A percentile compares a stretch with the other conserved stretches of the same genome.
Conservation (phyloP, 2,797 vertebrate genomes). For the Malurus leucopterus region DNA sequence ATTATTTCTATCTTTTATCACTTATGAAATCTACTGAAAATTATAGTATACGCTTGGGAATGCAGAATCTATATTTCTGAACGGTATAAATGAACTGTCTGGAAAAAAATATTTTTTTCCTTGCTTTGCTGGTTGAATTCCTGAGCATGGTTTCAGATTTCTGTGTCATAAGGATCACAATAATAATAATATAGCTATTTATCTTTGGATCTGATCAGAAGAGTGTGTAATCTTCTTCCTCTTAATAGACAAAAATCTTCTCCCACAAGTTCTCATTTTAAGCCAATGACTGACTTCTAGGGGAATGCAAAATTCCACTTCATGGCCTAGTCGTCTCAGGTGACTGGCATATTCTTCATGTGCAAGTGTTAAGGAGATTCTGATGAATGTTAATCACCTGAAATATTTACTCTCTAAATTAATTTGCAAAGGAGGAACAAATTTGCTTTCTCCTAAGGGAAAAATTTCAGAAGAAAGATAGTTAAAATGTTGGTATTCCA, state of each 20-base stretch:
- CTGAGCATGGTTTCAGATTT: not conserved
- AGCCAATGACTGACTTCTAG: not conserved
- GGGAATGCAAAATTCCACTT: not conserved
- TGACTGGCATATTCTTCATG: not conserved
- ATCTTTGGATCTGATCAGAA: not conserved
- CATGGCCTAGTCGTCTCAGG: not conserved
- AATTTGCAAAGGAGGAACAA: not conserved
- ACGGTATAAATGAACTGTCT: not conserved
- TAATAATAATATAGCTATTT: not conserved
- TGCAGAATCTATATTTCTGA: conserved; percentile 8
- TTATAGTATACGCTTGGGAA: not conserved
- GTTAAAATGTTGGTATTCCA: not conserved
- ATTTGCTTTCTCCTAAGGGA: not conserved
- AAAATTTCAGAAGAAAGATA: not conserved
- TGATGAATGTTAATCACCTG: not conserved
- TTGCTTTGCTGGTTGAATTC: not conserved
- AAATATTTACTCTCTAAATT: not conserved
- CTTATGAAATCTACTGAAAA: conserved; percentile 21
- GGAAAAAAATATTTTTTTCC: not conserved
- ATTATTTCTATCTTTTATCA: conserved; percentile 38
- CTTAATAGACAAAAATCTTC: not conserved
- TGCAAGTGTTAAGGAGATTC: not conserved
- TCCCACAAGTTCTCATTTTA: not conserved
- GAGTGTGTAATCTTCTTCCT: accelerated
- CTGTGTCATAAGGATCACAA: not conserved